These are phyloP conservation scores for Glaucomys volans DNA, from an alignment of 2,113 vertebrate genomes.

Conservation along the genomic window DNA sequence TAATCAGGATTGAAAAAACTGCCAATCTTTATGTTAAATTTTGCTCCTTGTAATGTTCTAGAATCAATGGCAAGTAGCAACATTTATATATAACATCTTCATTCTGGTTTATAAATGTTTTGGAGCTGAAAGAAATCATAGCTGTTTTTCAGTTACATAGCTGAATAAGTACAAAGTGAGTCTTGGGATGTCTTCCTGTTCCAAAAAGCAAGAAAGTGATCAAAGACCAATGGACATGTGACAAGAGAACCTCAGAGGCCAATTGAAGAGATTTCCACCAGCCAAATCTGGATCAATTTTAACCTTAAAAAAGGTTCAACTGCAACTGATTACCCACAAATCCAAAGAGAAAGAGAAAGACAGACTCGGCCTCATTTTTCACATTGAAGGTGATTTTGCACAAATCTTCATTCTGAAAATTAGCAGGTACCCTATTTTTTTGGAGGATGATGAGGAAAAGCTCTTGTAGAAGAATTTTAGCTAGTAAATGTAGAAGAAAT, in stretches of 20 bases:
- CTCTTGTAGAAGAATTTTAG: background rate
- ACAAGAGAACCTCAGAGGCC: background rate
- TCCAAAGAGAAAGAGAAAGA: background rate
- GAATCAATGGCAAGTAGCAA: background rate
- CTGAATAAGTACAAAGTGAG: background rate
- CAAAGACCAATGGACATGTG: background rate
- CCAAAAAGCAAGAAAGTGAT: background rate
- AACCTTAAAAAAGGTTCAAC: background rate
- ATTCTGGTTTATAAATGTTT: background rate
- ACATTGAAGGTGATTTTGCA: background rate
- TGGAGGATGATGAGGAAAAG: background rate
- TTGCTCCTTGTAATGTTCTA: background rate
- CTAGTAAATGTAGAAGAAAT: background rate
- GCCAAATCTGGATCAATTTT: constrained; percentile 2
- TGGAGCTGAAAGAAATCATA: background rate
- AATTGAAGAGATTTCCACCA: background rate
- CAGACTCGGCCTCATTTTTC: background rate
- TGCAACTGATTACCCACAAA: background rate
- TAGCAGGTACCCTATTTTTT: background rate
- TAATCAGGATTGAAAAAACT: background rate
- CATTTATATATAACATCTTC: background rate
- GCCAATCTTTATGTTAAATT: constrained; percentile 23
- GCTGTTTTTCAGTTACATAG: background rate
- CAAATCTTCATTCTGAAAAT: constrained; percentile 23
- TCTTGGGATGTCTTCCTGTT: background rate